Percentiles rank a stretch among this genome's conserved stretches.
phyloP scores from a whole-genome alignment of 2,797 vertebrate species.

The Chloroceryle amazona region DNA sequence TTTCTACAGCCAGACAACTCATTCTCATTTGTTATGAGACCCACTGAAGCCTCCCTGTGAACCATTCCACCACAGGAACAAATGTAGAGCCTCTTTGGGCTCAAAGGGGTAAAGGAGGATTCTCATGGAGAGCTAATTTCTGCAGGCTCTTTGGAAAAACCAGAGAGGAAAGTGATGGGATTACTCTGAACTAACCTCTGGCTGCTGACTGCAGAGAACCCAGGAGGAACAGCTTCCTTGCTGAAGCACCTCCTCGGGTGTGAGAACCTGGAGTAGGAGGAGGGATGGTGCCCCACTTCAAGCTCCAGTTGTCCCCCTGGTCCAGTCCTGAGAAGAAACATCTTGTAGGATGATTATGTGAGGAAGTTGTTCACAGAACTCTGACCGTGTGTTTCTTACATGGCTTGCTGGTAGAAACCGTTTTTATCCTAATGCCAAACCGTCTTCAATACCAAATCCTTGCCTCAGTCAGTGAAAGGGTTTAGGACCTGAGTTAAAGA shows the following conservation, averaged over 20 bases:
- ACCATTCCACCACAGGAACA: background rate
- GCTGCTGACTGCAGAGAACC: background rate
- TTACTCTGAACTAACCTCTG: background rate
- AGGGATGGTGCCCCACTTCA: background rate
- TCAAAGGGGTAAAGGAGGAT: background rate
- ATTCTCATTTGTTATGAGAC: background rate
- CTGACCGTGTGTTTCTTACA: background rate
- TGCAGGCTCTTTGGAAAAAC: background rate
- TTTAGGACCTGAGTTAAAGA: background rate
- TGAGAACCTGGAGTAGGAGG: background rate
- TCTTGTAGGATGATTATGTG: background rate
- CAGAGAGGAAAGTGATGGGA: background rate
- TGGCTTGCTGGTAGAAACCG: background rate
- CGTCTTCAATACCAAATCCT: background rate
- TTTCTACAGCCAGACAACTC: background rate
- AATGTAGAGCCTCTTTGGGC: background rate
- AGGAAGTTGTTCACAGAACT: background rate
- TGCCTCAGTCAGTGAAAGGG: background rate
- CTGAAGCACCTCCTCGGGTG: background rate
- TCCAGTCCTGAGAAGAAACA: background rate
- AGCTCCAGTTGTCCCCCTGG: background rate
- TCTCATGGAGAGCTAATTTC: rapidly evolving
- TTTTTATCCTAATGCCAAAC: background rate
- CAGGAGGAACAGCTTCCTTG: background rate
- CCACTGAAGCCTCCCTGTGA: background rate